Evolutionary conservation across 2,113 vertebrate species (phyloP), one percentile per base, ranked within the genome.

Genomic region (Origma solitaria): DNA sequence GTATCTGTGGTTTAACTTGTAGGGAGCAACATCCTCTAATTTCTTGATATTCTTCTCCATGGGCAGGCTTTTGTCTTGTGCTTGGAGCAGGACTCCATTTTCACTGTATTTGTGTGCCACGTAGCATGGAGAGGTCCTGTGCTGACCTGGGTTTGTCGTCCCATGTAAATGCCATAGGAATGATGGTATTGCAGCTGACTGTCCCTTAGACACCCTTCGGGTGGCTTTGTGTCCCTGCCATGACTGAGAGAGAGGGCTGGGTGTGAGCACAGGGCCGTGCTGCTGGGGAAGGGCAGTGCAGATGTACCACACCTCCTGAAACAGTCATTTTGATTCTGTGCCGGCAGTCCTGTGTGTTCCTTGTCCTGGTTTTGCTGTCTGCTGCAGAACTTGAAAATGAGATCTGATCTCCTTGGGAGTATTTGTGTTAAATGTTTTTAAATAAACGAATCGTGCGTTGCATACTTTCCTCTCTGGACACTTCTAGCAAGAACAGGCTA

Each of bases 401-500:
- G 85, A 44, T 82, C 78, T 66, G 56, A 61, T 92, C 65, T 95
- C 70, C 27, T 61, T 50, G 49, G 91, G 66, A 91, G 82, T 82
- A 71, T 92, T 93, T 76, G 85, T 77, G 81, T 84, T 78, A 89
- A 95, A 66, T 89, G 56, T 91, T 96, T 83, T 83, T 14, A 66
- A 87, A 60, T 40, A 57, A 82, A 58, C 9, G 11, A 82, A 21
- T 20, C 23, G 3, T 15, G 6, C 4, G 2, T 47, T 82, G 35
- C 33, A 1, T 45, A 27, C 35, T 86, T 78, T 78, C 31, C 28
- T 78, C 64, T 40, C 69, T 50, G 72, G 51, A 23, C 20, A 8
- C 82, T 53, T 83, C 9, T 19, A 58, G 65, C 51, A 45, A 42
- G 57, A 76, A 10, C 65, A 71, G 89, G 16, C 68, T 84, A 9